These are phyloP conservation scores for Perca fluviatilis DNA, from an alignment of 2,113 vertebrate species.

Conservation along the genomic window DNA sequence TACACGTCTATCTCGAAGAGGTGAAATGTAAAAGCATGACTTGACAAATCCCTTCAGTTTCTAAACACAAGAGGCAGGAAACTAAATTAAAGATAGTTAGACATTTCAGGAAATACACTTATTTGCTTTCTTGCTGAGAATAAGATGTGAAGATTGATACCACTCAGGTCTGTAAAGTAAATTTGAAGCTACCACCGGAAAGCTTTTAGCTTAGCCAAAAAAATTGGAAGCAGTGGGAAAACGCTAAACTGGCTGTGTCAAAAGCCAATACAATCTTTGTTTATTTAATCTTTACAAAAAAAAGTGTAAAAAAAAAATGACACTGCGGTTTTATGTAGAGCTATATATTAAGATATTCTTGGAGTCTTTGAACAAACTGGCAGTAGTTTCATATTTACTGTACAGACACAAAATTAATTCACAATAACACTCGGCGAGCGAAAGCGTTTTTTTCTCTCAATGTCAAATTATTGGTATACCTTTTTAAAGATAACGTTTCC, in stretches of 20 bases:
- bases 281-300: too few species aligned
- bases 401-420: background rate
- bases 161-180: background rate
- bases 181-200: background rate
- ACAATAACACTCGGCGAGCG: background rate
- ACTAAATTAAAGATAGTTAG: background rate
- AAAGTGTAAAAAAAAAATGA: too few species aligned
- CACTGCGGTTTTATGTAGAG: too few species aligned
- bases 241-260: background rate
- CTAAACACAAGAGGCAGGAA: background rate
- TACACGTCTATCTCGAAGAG: conserved; percentile 93
- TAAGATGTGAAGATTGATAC: background rate
- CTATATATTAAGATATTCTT: background rate
- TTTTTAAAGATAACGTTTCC: background rate
- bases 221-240: background rate
- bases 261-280: background rate
- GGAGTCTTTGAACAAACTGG: background rate
- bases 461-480: background rate
- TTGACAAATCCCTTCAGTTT: background rate
- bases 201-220: background rate
- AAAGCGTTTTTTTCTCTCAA: background rate
- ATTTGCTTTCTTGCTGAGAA: background rate
- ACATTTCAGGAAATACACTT: background rate
- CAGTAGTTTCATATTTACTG: background rate
- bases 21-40: conserved; percentile 69